Base-by-base conservation (phyloP, 2,888 invertebrate species). In the Nomada fabriciana region DNA sequence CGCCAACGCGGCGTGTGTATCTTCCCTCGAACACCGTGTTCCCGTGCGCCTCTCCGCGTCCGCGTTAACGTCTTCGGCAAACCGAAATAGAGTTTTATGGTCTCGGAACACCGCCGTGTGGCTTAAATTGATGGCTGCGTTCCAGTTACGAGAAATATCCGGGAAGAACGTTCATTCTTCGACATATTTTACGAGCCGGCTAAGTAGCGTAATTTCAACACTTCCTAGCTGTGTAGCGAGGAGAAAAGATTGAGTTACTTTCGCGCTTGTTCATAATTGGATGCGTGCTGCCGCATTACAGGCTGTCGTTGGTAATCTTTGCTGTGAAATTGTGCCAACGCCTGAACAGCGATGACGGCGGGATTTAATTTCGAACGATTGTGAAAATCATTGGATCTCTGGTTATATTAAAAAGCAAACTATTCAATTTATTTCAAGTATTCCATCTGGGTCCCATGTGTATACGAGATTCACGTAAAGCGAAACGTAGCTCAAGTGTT, bases 1-100 rank as follows among this genome's bases (percentile, higher is more conserved):
- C 23, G 2, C 3, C 57, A 11, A 36, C 36, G 36, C 36, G 5
- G 5, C 29, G 29, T 29, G 36, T 36, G 36, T 36, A 7, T 36
- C 36, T 7, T 7, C 36, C 36, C 36, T 47, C 3, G 47, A 47
- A 13, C 11, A 47, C 47, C 13, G 43, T n/a, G 7, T 18, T 25
- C 11, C 25, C 20, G 3, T 13, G 18, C 7, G 5, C 15, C 15
- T 20, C 47, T 59, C 47, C n/a, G 10, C 13, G 29, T 43, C 36
- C 42, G n/a, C 64, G 20, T 43, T 65, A 43, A 29, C n/a, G 20
- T 57, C 42, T 59, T 10, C 2, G 9, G 18, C 13, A 50, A 29
- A 23, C 47, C 18, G 67, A 73, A 73, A 67, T 23, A 67, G 59
- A 70, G 57, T 59, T 57, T 75, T 61, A 55, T 29, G 43, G 29